These are phyloP conservation scores for Aethina tumida DNA, from an alignment of 1,140 invertebrate genomes.

Conservation along the genomic window DNA sequence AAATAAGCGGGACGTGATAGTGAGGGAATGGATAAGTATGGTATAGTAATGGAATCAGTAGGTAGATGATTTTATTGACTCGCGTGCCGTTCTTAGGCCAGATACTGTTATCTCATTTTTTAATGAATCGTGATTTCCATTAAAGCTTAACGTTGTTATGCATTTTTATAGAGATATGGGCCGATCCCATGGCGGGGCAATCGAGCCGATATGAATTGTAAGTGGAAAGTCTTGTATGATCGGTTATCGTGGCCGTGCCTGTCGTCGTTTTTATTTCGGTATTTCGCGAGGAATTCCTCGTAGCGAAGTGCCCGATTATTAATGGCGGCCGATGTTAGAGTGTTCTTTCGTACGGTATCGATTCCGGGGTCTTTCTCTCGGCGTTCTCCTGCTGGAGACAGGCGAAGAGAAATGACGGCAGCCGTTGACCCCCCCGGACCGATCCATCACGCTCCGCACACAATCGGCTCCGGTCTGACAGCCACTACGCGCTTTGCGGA, in stretches of 20 bases:
- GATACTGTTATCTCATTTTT: conserved; percentile 21
- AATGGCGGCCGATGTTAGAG: conserved; percentile 17
- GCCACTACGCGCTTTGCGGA: conserved; percentile 5
- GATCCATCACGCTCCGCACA: conserved; percentile 49
- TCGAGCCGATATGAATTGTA: conserved; percentile 27
- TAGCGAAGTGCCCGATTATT: conserved; percentile 19
- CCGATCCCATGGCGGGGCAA: conserved; percentile 19
- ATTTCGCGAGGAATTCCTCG: conserved; percentile 9
- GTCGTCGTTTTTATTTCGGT: conserved; percentile 8
- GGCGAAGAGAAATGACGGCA: conserved; percentile 64
- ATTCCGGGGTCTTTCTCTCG: conserved; percentile 24
- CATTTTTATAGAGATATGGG: conserved; percentile 27
- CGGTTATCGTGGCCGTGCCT: conserved; percentile 9
- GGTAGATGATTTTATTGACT: too few relatives aligned
- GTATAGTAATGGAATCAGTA: too few relatives aligned
- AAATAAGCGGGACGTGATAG: too few relatives aligned
- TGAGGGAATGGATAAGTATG: too few relatives aligned
- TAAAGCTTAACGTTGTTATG: conserved; percentile 23
- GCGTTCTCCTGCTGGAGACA: conserved; percentile 29
- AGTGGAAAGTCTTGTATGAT: conserved; percentile 36
- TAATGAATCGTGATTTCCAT: conserved; percentile 28
- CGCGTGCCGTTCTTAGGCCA: too few relatives aligned
- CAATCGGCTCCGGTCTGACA: conserved; percentile 17
- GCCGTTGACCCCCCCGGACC: conserved; percentile 61
- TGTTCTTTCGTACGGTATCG: conserved; percentile 23